Evolutionary conservation across 2,113 vertebrate genomes (phyloP), one percentile per base, ranked within the genome.

Genomic region (Brachionichthys hirsutus): DNA sequence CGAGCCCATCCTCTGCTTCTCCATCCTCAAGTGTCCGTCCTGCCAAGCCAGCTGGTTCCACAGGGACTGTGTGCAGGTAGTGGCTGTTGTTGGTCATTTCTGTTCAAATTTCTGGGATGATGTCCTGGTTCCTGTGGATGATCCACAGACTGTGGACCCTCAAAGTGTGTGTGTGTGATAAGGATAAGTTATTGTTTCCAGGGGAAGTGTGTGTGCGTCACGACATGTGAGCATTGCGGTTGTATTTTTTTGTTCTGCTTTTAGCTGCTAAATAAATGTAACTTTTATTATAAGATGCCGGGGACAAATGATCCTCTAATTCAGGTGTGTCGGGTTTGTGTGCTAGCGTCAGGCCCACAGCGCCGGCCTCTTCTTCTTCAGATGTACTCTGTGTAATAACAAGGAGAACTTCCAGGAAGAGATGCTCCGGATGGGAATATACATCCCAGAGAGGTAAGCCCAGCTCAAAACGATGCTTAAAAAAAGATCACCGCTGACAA

Each of bases 21-120:
- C 67, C 9, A 59, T 95, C 75, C 86, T 99, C 68, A 94, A 92
- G 73, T 95, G 94, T 87, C 95, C 96, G 12, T 94, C 93, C 66
- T 99, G 97, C 87, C 95, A 95, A 84, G 86, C 89, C 54, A 92
- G 95, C 81, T 98, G 95, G 95, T 98, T 96, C 93, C 96, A 99
- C 85, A 90, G 97, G 74, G 91, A 94, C 52, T 99, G 97, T 75
- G 89, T 97, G 59, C 95, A 98, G 94, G 96, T 98, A 92, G n/a
- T 8, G 9, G 3, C 40, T 24, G 51, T 12, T 30, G 24, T 30
- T 30, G 43, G 3, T n/a, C n/a, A 3, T 9, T 30, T 30, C 24
- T 3, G 24, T 30, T 30, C 24, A 15, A n/a, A 15, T 16, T 2
- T 16, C 9, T 15, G 7, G 7, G 16, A 17, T n/a, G 5, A 17